Conservation (phyloP, 2,113 vertebrate species). For the Datnioides undecimradiatus region DNA sequence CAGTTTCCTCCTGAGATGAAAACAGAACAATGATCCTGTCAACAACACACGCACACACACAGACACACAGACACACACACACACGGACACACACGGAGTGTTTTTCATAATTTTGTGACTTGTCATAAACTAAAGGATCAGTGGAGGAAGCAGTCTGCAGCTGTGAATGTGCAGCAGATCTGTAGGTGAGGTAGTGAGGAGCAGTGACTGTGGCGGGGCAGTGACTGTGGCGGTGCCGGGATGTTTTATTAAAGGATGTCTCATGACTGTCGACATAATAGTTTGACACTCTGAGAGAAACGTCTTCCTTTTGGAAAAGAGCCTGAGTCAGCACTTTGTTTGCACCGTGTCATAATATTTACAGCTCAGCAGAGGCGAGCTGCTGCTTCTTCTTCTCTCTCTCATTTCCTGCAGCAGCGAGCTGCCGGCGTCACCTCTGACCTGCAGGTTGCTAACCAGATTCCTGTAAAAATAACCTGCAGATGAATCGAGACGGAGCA, state of each 20-base stretch:
- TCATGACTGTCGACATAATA: background rate
- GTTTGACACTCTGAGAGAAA: background rate
- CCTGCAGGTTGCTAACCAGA: constrained; percentile 20
- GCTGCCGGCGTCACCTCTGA: background rate
- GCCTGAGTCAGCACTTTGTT: constrained; percentile 1
- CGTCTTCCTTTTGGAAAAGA: background rate
- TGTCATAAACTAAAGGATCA: too few relatives aligned
- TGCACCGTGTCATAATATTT: background rate
- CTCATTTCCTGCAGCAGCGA: background rate
- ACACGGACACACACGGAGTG: too few relatives aligned
- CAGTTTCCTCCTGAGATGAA: constrained; percentile 84
- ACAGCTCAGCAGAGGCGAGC: background rate
- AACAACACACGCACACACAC: too few relatives aligned
- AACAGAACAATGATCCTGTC: background rate
- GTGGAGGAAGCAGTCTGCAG: too few relatives aligned
- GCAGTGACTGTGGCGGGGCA: too few relatives aligned
- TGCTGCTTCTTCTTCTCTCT: too few relatives aligned
- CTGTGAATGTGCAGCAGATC: too few relatives aligned
- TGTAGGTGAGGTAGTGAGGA: too few relatives aligned
- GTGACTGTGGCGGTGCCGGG: too few relatives aligned
- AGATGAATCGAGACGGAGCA: background rate
- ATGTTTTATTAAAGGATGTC: background rate
- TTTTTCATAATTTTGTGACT: too few relatives aligned
- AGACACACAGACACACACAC: too few relatives aligned
- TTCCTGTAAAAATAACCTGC: constrained; percentile 8